phyloP scores from a whole-genome alignment of 2,113 vertebrate genomes.

The Hypocryptadius cinnamomeus region DNA sequence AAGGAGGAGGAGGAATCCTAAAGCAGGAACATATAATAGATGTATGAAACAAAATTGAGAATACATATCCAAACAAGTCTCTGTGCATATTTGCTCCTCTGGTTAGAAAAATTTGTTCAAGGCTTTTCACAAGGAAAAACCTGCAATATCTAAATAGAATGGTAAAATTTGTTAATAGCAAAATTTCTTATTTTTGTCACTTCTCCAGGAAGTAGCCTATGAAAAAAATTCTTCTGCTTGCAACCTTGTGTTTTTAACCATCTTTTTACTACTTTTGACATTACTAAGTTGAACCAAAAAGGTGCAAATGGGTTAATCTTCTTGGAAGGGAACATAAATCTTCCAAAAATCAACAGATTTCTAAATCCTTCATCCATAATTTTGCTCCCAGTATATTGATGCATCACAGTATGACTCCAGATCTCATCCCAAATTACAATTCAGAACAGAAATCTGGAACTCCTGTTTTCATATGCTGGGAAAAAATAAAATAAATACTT shows the following conservation, averaged over 20 bases:
- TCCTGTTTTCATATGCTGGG: not conserved
- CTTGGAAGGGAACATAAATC: not conserved
- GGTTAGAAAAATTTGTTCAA: not conserved
- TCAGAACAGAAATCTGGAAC: not conserved
- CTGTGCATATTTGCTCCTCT: not conserved
- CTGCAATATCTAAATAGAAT: not conserved
- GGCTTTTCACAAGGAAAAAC: not conserved
- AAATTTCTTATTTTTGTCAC: not conserved
- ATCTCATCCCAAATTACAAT: not conserved
- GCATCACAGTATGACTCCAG: not conserved
- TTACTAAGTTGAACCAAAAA: not conserved
- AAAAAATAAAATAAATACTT: not conserved
- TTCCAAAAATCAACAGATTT: not conserved
- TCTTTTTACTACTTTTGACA: not conserved
- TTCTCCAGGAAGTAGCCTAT: not conserved
- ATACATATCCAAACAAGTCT: not conserved
- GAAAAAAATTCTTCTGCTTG: not conserved
- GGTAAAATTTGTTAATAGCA: not conserved
- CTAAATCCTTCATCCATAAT: not conserved
- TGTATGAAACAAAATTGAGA: not conserved
- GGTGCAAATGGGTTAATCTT: not conserved
- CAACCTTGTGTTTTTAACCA: not conserved
- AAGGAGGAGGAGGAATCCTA: not conserved
- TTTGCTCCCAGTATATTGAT: not conserved
- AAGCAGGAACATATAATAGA: not conserved